phyloP scores from a whole-genome alignment of 2,888 invertebrate species.

The Trachelus tabidus region DNA sequence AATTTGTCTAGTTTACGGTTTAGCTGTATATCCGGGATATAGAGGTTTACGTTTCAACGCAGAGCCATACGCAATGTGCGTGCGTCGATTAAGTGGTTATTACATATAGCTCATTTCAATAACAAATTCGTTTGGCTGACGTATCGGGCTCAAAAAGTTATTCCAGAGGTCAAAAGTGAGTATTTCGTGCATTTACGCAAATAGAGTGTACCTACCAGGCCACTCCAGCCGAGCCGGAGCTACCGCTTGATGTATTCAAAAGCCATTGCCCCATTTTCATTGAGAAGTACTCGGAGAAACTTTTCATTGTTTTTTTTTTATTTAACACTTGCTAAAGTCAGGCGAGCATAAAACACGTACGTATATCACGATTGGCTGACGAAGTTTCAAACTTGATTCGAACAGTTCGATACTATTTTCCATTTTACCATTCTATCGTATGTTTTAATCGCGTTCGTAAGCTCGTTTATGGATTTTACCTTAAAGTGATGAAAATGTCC shows the following conservation, averaged over 20 bases:
- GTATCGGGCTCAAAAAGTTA: background rate
- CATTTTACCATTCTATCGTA: background rate
- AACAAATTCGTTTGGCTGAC: background rate
- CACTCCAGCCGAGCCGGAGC: background rate
- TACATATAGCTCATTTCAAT: background rate
- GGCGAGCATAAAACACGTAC: background rate
- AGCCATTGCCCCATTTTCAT: background rate
- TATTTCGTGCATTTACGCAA: background rate
- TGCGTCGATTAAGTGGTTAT: background rate
- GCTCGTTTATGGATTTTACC: background rate
- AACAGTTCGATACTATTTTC: background rate
- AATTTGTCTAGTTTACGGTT: background rate
- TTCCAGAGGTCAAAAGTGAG: background rate
- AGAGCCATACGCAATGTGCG: background rate
- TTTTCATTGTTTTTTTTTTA: background rate
- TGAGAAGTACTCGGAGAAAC: background rate
- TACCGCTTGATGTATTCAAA: background rate
- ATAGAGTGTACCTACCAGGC: background rate
- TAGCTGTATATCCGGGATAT: background rate
- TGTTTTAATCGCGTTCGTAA: background rate
- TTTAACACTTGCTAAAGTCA: background rate
- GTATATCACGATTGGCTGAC: background rate
- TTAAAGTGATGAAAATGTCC: no score
- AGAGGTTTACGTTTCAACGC: background rate
- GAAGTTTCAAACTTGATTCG: background rate